Conservation (phyloP, 2,888 invertebrate species). For the Anagyrus pseudococci region DNA sequence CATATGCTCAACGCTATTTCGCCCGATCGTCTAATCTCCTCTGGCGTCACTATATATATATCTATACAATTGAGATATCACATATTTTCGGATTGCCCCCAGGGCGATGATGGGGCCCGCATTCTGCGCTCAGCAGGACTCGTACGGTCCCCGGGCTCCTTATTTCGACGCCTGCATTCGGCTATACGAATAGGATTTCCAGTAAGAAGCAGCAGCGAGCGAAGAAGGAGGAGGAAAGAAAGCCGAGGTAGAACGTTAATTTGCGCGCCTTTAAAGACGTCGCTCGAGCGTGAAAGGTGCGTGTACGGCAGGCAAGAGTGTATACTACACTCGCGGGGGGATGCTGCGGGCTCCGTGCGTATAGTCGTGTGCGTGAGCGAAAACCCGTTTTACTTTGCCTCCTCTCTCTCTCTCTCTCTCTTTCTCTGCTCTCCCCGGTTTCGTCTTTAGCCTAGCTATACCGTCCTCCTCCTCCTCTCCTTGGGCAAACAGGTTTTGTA, state of each 20-base stretch:
- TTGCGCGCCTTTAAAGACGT: slow-evolving; percentile 53
- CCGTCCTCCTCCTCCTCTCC: not conserved
- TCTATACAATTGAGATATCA: slow-evolving; percentile 49
- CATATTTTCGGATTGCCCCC: slow-evolving; percentile 49
- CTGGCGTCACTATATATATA: no score
- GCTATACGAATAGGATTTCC: not conserved
- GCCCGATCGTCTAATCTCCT: no score
- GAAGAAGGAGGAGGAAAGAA: slow-evolving; percentile 3
- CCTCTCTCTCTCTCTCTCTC: not conserved
- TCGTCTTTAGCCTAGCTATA: not conserved
- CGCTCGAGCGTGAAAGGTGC: slow-evolving; percentile 49
- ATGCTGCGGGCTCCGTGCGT: slow-evolving; percentile 29
- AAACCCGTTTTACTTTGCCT: slow-evolving; percentile 39
- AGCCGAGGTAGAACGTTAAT: slow-evolving; percentile 47
- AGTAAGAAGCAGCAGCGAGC: not conserved
- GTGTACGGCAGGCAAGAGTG: slow-evolving; percentile 33
- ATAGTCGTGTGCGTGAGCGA: slow-evolving; percentile 4
- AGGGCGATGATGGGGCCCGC: not conserved
- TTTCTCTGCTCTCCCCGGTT: no score
- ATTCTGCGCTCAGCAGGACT: not conserved
- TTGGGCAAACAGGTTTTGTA: slow-evolving; percentile 56
- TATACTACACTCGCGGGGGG: slow-evolving; percentile 51
- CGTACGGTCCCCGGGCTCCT: not conserved
- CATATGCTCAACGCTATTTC: no score
- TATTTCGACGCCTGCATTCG: slow-evolving; percentile 1